Conservation (phyloP, 2,113 vertebrate genomes). For the Scytalopus superciliaris region DNA sequence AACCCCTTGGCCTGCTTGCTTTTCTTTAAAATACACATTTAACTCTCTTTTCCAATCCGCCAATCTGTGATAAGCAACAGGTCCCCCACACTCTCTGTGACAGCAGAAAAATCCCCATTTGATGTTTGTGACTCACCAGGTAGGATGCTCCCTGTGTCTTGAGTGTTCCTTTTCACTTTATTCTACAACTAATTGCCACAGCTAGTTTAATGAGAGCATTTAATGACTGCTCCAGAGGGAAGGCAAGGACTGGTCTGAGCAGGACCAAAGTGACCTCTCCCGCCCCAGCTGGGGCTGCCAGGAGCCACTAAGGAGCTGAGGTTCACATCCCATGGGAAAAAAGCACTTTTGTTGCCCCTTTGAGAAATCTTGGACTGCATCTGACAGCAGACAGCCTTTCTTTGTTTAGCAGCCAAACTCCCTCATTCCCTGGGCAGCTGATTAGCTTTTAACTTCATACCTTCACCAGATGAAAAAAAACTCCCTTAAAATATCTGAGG, state of each 20-base stretch:
- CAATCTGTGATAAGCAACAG: neutral
- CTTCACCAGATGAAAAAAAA: neutral
- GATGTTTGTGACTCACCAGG: neutral
- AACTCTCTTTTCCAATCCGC: neutral
- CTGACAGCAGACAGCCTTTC: neutral
- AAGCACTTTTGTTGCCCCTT: neutral
- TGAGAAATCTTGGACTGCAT: neutral
- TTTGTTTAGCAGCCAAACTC: conserved; percentile 31
- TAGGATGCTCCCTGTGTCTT: neutral
- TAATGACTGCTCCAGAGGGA: neutral
- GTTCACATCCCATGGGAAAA: neutral
- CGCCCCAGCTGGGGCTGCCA: rapidly evolving
- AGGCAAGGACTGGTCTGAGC: neutral
- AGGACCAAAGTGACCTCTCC: neutral
- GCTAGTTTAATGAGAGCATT: rapidly evolving
- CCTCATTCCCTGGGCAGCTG: neutral
- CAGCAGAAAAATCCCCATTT: rapidly evolving
- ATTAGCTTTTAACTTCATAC: neutral
- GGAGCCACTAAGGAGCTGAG: neutral
- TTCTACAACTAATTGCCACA: rapidly evolving
- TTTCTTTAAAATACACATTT: neutral
- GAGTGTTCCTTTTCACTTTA: neutral
- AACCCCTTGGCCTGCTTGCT: neutral
- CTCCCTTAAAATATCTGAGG: neutral
- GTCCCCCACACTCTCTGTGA: neutral